Evolutionary conservation across 2,113 vertebrate genomes (phyloP).

Genomic region (Bubalus kerabau): DNA sequence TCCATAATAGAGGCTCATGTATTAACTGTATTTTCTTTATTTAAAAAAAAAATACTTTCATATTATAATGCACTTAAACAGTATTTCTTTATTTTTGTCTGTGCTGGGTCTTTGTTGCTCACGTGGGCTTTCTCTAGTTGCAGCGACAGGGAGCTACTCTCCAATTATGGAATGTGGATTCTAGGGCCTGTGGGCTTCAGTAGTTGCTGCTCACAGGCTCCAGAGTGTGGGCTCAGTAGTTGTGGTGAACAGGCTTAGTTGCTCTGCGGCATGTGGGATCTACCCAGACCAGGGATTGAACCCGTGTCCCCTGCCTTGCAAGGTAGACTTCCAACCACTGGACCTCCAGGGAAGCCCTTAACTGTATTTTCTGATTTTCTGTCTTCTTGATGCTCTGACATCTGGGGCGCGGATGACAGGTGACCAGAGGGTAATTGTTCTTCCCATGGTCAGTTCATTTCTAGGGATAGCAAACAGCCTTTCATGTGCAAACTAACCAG

Average conservation of each 20-base stretch:
- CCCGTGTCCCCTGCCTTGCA: neutral
- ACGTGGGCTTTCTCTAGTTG: neutral
- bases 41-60: neutral
- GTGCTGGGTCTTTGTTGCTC: neutral
- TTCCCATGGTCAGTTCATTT: neutral
- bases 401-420: neutral
- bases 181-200: neutral
- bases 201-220: accelerated
- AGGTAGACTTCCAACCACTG: neutral
- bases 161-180: neutral
- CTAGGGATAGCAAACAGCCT: neutral
- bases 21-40: neutral
- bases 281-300: neutral
- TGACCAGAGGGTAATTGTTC: neutral
- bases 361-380: neutral
- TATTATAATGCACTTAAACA: neutral
- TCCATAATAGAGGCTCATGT: neutral
- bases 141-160: neutral
- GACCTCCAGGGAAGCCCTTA: neutral
- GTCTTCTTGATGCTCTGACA: neutral
- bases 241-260: neutral
- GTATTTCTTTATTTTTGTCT: neutral
- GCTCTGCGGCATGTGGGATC: neutral
- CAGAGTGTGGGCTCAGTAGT: neutral
- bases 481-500: neutral